A percentile compares a stretch with the other conserved stretches of the same genome.
These are phyloP conservation scores for Drosophila triauraria DNA, from an alignment of 1,140 invertebrate species.

Conservation along the genomic window DNA sequence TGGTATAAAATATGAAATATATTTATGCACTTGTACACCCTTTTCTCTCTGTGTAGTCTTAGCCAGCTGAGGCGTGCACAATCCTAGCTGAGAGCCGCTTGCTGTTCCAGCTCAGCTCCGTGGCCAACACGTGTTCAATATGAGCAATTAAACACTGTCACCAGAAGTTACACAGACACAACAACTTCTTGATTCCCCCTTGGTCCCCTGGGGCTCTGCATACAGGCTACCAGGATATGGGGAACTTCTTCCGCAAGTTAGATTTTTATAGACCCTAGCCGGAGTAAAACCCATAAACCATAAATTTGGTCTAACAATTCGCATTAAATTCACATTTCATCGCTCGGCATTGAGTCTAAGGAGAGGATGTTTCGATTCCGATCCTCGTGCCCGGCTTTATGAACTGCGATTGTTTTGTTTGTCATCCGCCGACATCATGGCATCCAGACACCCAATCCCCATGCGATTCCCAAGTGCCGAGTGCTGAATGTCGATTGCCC, in stretches of 20 bases:
- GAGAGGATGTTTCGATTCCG: conserved; percentile 14
- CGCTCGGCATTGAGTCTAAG: conserved; percentile 62
- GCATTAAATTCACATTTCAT: conserved; percentile 78
- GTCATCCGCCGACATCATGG: conserved; percentile 20
- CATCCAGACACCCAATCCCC: conserved; percentile 27
- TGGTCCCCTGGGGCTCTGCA: conserved; percentile 28
- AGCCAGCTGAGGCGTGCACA: conserved; percentile 51
- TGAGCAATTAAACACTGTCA: conserved; percentile 83
- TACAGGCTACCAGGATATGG: background rate
- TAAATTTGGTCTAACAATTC: conserved; percentile 73
- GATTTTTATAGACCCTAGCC: conserved; percentile 32
- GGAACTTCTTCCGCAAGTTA: conserved; percentile 33
- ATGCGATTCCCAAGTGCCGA: conserved; percentile 41
- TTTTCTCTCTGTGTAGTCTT: conserved; percentile 3
- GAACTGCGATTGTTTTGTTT: conserved; percentile 61
- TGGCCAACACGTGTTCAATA: conserved; percentile 78
- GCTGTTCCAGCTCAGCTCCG: conserved; percentile 20
- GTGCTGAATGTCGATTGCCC: conserved; percentile 48
- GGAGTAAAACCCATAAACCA: conserved; percentile 49
- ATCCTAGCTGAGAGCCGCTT: conserved; percentile 42
- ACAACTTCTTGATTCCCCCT: conserved; percentile 20
- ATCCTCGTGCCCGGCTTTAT: conserved; percentile 50
- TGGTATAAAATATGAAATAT: too few species aligned
- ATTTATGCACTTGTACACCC: too few species aligned
- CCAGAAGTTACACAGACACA: conserved; percentile 67